Percentiles rank a stretch among this genome's conserved stretches.
phyloP scores from a whole-genome alignment of 2,113 vertebrate genomes.

The Syrmaticus mikado region DNA sequence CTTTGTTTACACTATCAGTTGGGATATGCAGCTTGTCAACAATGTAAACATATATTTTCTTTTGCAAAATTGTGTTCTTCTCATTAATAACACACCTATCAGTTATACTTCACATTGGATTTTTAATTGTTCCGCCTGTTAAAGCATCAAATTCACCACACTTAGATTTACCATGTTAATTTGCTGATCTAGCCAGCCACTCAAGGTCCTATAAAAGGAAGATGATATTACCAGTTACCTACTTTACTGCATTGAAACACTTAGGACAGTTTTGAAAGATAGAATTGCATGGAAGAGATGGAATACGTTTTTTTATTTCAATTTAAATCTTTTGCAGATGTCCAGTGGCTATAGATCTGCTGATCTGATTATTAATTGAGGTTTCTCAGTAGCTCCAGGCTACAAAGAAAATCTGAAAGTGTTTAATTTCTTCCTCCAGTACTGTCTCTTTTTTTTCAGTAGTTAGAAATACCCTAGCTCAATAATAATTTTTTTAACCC shows the following conservation, averaged over 20 bases:
- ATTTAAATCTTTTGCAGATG: not conserved
- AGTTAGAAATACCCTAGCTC: not conserved
- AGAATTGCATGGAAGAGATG: not conserved
- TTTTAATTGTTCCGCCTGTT: not conserved
- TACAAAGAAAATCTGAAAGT: not conserved
- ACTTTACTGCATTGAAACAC: not conserved
- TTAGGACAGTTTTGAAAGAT: not conserved
- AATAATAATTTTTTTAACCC: not conserved
- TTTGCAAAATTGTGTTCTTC: not conserved
- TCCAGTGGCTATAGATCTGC: not conserved
- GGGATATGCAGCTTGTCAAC: not conserved
- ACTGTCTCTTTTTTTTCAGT: not conserved
- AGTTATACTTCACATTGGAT: not conserved
- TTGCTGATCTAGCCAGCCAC: not conserved
- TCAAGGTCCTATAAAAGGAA: not conserved
- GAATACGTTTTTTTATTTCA: not conserved
- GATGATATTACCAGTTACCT: not conserved
- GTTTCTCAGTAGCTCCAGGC: not conserved
- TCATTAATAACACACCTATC: not conserved
- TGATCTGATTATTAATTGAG: not conserved
- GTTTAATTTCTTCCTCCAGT: not conserved
- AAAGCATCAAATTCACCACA: not conserved
- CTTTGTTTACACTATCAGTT: not conserved
- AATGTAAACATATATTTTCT: not conserved
- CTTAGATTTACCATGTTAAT: not conserved